phyloP scores from a whole-genome alignment of 1,140 invertebrate genomes.

The Polypedilum pembai region DNA sequence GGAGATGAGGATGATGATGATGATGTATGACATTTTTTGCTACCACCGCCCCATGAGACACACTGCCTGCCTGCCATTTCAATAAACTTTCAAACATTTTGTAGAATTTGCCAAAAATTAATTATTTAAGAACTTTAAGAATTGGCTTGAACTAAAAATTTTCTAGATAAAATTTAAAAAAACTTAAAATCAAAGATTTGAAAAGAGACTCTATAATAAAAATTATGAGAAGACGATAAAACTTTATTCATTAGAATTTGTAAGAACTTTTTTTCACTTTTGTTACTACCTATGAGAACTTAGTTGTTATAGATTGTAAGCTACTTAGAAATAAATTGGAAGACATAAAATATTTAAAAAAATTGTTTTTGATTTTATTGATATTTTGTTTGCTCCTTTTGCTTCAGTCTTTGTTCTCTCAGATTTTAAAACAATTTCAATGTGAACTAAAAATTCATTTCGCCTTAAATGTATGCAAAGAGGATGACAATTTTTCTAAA shows the following conservation, averaged over 20 bases:
- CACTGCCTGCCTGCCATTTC: not conserved
- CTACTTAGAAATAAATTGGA: not conserved
- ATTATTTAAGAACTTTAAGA: not conserved
- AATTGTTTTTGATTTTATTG: too few relatives aligned
- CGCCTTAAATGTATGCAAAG: too few relatives aligned
- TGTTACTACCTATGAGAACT: not conserved
- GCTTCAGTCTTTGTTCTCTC: too few relatives aligned
- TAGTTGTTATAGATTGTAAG: not conserved
- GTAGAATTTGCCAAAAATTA: not conserved
- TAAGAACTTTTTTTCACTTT: not conserved
- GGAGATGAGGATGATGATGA: too few relatives aligned
- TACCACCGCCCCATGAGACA: not conserved
- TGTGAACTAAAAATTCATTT: too few relatives aligned
- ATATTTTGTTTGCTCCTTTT: too few relatives aligned
- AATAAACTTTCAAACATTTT: not conserved
- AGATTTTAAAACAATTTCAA: too few relatives aligned
- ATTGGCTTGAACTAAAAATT: not conserved
- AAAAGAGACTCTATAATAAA: conserved; percentile 6
- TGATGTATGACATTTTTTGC: conserved; percentile 7
- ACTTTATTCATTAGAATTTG: not conserved
- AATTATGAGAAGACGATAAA: not conserved
- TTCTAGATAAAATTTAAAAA: not conserved
- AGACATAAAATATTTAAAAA: not conserved
- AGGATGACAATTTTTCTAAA: too few relatives aligned
- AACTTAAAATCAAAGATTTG: conserved; percentile 6